phyloP scores from a whole-genome alignment of 2,113 vertebrate genomes.

The Acanthisitta chloris region DNA sequence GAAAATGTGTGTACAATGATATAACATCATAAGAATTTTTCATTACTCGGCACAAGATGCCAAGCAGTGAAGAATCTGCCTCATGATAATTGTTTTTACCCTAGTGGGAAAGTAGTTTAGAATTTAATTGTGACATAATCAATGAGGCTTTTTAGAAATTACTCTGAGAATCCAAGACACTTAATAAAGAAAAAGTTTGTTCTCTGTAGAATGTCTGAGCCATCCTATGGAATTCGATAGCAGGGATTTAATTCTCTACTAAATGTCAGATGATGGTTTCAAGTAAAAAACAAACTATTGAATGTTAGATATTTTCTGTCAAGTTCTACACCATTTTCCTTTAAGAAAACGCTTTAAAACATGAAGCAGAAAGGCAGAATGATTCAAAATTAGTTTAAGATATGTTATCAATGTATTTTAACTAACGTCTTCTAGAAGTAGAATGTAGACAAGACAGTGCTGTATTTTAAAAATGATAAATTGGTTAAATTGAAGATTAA shows the following conservation, averaged over 20 bases:
- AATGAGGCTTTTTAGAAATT: background rate
- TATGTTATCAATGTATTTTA: background rate
- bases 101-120: background rate
- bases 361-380: background rate
- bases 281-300: background rate
- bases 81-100: background rate
- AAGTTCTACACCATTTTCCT: background rate
- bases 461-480: background rate
- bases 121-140: conserved; percentile 19
- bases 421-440: background rate
- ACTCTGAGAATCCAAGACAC: background rate
- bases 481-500: background rate
- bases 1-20: background rate
- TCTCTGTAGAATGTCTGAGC: background rate
- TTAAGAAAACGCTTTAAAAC: background rate
- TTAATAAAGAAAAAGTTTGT: background rate
- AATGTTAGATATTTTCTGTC: background rate
- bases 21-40: background rate
- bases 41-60: background rate
- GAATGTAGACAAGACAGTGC: background rate
- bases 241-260: background rate
- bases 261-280: background rate
- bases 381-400: background rate
- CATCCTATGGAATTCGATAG: background rate
- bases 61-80: background rate